Percentiles rank a stretch among this genome's conserved stretches.
phyloP scores from a whole-genome alignment of 1,140 invertebrate genomes.

The Neodiprion lecontei region DNA sequence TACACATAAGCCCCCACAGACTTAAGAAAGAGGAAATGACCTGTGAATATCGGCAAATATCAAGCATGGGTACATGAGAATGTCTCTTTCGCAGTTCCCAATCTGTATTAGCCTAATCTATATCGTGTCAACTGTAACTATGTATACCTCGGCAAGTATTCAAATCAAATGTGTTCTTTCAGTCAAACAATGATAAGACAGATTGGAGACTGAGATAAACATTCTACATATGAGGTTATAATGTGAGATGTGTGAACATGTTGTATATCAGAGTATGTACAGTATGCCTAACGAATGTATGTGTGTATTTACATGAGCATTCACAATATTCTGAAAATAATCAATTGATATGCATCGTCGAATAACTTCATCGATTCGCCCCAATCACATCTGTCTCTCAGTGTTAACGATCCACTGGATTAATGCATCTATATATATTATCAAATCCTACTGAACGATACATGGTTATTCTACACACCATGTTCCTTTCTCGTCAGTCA shows the following conservation, averaged over 20 bases:
- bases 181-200: conserved; percentile 52
- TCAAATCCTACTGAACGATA: conserved; percentile 50
- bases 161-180: conserved; percentile 14
- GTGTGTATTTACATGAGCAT: conserved; percentile 40
- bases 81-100: conserved; percentile 70
- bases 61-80: conserved; percentile 69
- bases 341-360: conserved; percentile 26
- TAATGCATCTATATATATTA: conserved; percentile 46
- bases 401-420: conserved; percentile 57
- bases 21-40: conserved; percentile 51
- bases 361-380: conserved; percentile 33
- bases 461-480: conserved; percentile 54
- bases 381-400: conserved; percentile 63
- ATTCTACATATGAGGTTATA: conserved; percentile 64
- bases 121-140: conserved; percentile 16
- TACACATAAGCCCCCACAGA: conserved; percentile 64
- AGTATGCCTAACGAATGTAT: conserved; percentile 46
- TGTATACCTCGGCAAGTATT: conserved; percentile 16
- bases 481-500: conserved; percentile 23
- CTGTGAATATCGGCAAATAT: conserved; percentile 54
- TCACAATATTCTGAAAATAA: conserved; percentile 19
- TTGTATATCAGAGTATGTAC: conserved; percentile 51
- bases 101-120: conserved; percentile 60
- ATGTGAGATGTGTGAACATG: conserved; percentile 54
- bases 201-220: conserved; percentile 71